A percentile compares a stretch with the other conserved stretches of the same genome.
phyloP scores from a whole-genome alignment of 2,797 vertebrate species.

The Rhinatrema bivittatum region DNA sequence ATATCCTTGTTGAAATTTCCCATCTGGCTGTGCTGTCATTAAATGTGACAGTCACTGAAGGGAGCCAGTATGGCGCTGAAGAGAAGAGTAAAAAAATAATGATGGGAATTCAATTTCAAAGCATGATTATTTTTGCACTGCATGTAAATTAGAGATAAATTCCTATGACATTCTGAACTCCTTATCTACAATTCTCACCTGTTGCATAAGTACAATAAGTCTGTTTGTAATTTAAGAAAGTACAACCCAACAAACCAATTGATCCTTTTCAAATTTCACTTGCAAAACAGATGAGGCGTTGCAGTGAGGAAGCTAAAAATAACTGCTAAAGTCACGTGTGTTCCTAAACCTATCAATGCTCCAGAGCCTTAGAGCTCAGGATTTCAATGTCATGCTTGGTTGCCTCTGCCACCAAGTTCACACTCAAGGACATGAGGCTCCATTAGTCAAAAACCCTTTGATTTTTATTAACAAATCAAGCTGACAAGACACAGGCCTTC shows the following conservation, averaged over 20 bases:
- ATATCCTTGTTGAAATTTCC: not conserved
- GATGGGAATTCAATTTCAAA: no score
- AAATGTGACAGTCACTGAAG: not conserved
- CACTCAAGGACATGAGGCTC: slow-evolving; percentile 26
- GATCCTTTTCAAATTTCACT: slow-evolving; percentile 1
- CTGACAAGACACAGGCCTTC: slow-evolving; percentile 18
- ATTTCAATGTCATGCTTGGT: slow-evolving; percentile 11
- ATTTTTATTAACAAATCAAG: slow-evolving; percentile 30
- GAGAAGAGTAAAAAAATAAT: no score
- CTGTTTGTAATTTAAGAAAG: no score
- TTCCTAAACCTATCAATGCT: slow-evolving; percentile 19
- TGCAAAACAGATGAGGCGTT: slow-evolving; percentile 12
- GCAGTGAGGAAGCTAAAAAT: no score
- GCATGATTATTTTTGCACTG: no score
- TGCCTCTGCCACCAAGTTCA: slow-evolving; percentile 19
- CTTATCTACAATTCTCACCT: no score
- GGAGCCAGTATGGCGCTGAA: no score
- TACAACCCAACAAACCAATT: not conserved
- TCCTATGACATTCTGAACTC: no score
- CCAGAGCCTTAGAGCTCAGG: no score
- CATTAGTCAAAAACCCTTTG: slow-evolving; percentile 21
- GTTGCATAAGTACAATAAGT: no score
- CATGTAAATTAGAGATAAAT: no score
- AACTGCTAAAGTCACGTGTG: not conserved
- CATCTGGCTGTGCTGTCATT: not conserved